These are phyloP conservation scores for Meloidogyne chitwoodi DNA, from an alignment of 1,140 invertebrate species.

Conservation along the genomic window DNA sequence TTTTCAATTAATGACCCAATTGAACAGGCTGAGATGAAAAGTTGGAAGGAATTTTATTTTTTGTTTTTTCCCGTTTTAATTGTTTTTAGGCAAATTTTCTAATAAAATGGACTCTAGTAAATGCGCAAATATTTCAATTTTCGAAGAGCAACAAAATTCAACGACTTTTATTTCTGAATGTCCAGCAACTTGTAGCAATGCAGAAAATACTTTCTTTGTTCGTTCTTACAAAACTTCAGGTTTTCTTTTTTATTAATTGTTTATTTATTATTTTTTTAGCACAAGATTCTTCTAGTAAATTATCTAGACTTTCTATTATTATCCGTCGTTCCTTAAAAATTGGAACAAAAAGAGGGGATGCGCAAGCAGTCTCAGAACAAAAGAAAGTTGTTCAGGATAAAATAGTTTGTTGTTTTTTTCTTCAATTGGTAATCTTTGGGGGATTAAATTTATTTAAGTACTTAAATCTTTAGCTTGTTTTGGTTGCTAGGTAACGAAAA, in stretches of 20 bases:
- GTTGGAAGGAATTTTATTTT: neutral
- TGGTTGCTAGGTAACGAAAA: constrained; percentile 1
- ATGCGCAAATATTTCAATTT: neutral
- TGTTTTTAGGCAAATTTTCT: neutral
- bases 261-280: neutral
- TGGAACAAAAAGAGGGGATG: neutral
- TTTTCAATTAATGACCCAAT: neutral
- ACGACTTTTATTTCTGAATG: neutral
- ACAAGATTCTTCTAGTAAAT: constrained; percentile 2
- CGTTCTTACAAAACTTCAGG: neutral
- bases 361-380: neutral
- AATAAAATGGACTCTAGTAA: neutral
- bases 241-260: neutral
- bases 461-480: neutral
- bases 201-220: neutral
- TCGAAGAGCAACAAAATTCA: neutral
- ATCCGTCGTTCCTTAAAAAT: constrained; percentile 6
- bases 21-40: neutral
- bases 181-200: neutral
- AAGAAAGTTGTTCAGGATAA: neutral
- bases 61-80: neutral
- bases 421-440: neutral
- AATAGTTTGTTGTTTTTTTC: neutral
- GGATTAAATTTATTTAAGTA: neutral
- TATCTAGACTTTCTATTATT: constrained; percentile 9